These are phyloP conservation scores for Drosophila simulans DNA, from an alignment of 1,140 invertebrate species.

Conservation along the genomic window DNA sequence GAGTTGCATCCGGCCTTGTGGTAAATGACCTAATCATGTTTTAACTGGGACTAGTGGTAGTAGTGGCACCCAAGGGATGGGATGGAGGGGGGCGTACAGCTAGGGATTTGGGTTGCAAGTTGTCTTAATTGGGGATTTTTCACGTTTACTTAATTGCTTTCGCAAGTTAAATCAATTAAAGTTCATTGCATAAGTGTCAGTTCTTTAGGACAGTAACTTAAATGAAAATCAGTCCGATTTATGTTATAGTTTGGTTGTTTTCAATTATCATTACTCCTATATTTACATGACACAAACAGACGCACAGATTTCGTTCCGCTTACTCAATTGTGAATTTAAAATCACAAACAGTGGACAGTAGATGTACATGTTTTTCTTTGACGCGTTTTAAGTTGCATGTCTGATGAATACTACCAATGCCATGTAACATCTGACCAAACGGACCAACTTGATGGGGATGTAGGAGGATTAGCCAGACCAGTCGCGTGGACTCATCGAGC, in stretches of 20 bases:
- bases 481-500: slow-evolving; percentile 34
- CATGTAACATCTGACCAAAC: background rate
- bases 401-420: too few species aligned
- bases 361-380: background rate
- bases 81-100: background rate
- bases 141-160: background rate
- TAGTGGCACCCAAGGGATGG: slow-evolving; percentile 4
- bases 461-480: slow-evolving; percentile 4
- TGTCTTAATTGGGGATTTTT: background rate
- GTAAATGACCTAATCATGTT: slow-evolving; percentile 75
- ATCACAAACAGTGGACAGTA: too few species aligned
- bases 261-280: too few species aligned
- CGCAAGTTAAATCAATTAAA: background rate
- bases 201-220: background rate
- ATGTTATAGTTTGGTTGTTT: too few species aligned
- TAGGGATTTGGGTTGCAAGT: background rate
- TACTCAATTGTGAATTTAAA: too few species aligned
- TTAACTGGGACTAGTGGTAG: slow-evolving; percentile 21
- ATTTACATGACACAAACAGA: too few species aligned
- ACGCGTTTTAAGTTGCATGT: background rate
- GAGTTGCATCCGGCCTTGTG: slow-evolving; percentile 83
- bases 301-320: too few species aligned
- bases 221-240: background rate
- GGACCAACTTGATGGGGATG: background rate
- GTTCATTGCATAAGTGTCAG: background rate